Base-by-base conservation (phyloP, 2,888 invertebrate genomes). In the Carabus problematicus region DNA sequence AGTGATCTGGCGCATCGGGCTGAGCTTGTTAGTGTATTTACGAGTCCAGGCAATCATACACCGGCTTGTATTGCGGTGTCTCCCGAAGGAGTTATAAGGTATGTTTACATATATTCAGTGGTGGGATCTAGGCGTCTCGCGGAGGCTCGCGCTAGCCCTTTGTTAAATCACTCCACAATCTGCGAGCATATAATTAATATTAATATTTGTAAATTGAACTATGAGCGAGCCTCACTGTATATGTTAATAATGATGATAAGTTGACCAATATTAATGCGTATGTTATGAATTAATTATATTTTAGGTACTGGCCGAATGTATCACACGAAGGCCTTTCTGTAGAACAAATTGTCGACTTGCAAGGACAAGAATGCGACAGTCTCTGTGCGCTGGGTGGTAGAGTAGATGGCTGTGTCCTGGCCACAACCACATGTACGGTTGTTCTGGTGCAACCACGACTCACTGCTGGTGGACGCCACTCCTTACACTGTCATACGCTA, bases 1-100 rank as follows among this genome's bases (percentile, higher is more conserved):
- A 96, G 96, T 75, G 97, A 97, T 81, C 85, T 97, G 12, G 93
- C 94, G 0, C 97, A 97, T 79, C 90, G 92, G 76, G 93, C 97
- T 0, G 91, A 95, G 70, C 85, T 95, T 12, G 90, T 94, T 0
- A 88, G 89, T 29, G 88, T 95, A 0, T 93, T 91, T 78, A 84
- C 86, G 11, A 82, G 83, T 1, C 82, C 82, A 54, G 85, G 84
- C 0, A 86, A 86, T 72, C 86, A 86, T 79, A 87, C 76, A 14
- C 93, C 95, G 8, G 91, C 94, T 0, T 95, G 95, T 76, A 88
- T 97, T 74, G 95, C 96, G 12, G 94, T 95, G 0, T 96, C 97
- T 0, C 96, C 97, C 0, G 97, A 97, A 78, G 97, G 97, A 42
- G 88, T 89, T 54, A 90, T 94, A 0, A 87, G 95, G 0, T 59